These are phyloP conservation scores for Xiphophorus maculatus DNA, from an alignment of 2,113 vertebrate genomes.

Conservation along the genomic window DNA sequence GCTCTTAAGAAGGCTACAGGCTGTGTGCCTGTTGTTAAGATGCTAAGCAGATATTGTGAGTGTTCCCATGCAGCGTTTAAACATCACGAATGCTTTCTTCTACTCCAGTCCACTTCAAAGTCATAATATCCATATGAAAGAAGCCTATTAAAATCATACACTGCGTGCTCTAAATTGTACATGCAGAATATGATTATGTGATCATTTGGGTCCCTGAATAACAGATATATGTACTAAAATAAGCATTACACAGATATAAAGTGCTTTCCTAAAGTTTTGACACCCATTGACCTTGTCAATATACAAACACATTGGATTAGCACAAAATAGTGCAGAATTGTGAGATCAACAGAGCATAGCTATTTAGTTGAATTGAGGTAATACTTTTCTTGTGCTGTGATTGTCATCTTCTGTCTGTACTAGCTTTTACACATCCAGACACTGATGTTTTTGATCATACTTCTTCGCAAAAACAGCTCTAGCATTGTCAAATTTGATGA, in stretches of 20 bases:
- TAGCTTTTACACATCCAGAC: neutral
- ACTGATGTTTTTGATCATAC: neutral
- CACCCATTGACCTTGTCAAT: neutral
- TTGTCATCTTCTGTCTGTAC: neutral
- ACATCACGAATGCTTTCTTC: slow-evolving; percentile 14
- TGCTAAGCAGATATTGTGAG: slow-evolving; percentile 38
- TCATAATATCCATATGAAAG: slow-evolving; percentile 12
- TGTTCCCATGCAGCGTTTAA: neutral
- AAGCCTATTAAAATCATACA: neutral
- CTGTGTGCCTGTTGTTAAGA: slow-evolving; percentile 42
- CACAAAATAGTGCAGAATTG: too few relatives aligned
- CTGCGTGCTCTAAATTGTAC: neutral
- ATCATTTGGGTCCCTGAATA: neutral
- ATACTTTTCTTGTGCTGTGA: neutral
- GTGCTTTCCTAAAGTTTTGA: too few relatives aligned
- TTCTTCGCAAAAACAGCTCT: too few relatives aligned
- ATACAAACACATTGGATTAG: too few relatives aligned
- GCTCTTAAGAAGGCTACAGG: slow-evolving; percentile 43
- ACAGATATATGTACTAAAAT: neutral
- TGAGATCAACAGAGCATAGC: too few relatives aligned
- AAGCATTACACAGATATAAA: neutral
- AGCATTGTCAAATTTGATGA: too few relatives aligned
- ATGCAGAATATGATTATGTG: neutral
- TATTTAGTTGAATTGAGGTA: neutral
- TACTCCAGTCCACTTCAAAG: slow-evolving; percentile 10